phyloP scores from a whole-genome alignment of 1,140 invertebrate genomes.

The Zaprionus camerounensis region DNA sequence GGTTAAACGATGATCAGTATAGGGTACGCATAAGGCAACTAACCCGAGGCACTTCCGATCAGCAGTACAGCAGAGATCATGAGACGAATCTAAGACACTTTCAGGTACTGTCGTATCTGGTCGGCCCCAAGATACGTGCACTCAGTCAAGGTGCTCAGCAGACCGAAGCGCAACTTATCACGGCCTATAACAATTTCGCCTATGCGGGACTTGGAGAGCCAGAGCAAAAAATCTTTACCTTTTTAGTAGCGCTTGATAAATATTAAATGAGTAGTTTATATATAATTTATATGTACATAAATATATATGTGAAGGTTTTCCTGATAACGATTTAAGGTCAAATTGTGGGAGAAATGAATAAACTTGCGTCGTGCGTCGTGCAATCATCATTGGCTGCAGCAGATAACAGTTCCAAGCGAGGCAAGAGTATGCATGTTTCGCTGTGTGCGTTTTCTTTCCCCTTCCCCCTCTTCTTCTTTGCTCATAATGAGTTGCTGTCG shows the following conservation, averaged over 20 bases:
- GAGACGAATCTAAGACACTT: neutral
- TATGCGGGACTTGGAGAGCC: conserved; percentile 9
- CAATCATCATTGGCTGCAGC: neutral
- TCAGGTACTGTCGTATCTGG: neutral
- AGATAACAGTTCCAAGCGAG: neutral
- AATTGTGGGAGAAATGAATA: neutral
- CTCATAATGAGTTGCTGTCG: conserved; percentile 26
- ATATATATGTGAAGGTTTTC: neutral
- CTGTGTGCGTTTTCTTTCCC: too few species aligned
- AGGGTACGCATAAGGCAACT: neutral
- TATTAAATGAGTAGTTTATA: neutral
- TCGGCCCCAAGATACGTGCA: conserved; percentile 9
- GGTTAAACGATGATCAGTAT: neutral
- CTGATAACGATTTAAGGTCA: neutral
- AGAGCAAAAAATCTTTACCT: neutral
- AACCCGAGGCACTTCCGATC: neutral
- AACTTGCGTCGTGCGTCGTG: neutral
- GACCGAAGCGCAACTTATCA: conserved; percentile 4
- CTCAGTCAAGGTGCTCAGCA: conserved; percentile 10
- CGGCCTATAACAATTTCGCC: conserved; percentile 20
- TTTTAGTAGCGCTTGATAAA: neutral
- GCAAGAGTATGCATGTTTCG: neutral
- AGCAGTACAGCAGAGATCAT: neutral
- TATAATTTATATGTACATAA: neutral
- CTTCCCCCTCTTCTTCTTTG: neutral